Conservation (phyloP, 2,113 vertebrate species). For the Zootoca vivipara region DNA sequence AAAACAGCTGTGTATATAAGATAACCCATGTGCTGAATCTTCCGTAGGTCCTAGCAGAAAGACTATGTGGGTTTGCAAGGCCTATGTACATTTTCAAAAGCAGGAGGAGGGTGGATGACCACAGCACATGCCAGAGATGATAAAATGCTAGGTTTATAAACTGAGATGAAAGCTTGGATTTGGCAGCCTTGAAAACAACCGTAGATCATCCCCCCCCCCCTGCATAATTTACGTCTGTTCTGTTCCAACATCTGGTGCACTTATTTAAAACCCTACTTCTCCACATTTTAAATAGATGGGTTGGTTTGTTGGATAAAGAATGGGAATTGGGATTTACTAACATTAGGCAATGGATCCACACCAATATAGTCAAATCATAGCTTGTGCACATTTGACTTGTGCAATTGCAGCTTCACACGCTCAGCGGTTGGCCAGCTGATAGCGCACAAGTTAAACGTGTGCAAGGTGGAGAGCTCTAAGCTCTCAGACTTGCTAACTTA, state of each 20-base stretch:
- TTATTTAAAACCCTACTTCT: neutral
- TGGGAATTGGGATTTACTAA: neutral
- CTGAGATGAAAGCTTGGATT: neutral
- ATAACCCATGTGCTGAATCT: neutral
- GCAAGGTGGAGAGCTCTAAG: too few relatives aligned
- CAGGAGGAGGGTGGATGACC: neutral
- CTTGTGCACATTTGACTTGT: too few relatives aligned
- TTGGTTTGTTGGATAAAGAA: neutral
- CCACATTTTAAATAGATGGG: neutral
- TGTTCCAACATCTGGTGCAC: conserved; percentile 8
- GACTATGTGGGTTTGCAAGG: neutral
- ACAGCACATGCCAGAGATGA: neutral
- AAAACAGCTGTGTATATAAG: neutral
- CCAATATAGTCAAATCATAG: too few relatives aligned
- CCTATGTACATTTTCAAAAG: neutral
- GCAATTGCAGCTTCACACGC: too few relatives aligned
- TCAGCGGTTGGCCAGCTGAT: too few relatives aligned
- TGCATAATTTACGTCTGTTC: neutral
- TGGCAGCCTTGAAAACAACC: neutral
- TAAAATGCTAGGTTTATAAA: neutral
- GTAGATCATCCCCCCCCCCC: neutral
- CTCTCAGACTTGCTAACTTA: too few relatives aligned
- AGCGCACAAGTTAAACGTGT: too few relatives aligned
- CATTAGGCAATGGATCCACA: neutral
- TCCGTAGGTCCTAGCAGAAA: neutral